A percentile compares a stretch with the other conserved stretches of the same genome.
These are phyloP conservation scores for Phrynosoma platyrhinos DNA, from an alignment of 2,113 vertebrate species.

Conservation along the genomic window DNA sequence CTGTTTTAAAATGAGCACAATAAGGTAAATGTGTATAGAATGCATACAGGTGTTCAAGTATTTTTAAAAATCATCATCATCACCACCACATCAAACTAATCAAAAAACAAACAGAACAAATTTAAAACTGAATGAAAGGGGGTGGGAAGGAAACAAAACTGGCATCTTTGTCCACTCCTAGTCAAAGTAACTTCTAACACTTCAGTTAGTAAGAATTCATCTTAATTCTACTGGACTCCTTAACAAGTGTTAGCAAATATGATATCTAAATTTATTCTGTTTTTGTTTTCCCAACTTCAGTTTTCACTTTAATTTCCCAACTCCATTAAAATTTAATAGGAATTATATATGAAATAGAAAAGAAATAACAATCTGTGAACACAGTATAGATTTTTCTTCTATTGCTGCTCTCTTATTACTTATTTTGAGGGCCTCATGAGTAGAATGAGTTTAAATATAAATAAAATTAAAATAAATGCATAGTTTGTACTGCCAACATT, in stretches of 20 bases:
- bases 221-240: neutral
- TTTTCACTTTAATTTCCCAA: neutral
- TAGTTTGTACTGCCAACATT: neutral
- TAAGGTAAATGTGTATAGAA: too few species aligned
- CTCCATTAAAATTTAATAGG: neutral
- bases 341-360: constrained; percentile 13
- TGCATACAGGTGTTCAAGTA: too few species aligned
- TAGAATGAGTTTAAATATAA: neutral
- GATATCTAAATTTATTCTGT: neutral
- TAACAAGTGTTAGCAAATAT: neutral
- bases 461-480: neutral
- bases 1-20: too few species aligned
- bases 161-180: neutral
- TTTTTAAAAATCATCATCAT: too few species aligned
- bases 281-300: constrained; percentile 3
- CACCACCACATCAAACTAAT: too few species aligned
- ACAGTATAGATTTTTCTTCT: constrained; percentile 16
- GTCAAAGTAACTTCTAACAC: neutral
- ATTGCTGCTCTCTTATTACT: neutral
- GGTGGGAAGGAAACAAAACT: neutral
- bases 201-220: neutral
- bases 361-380: constrained; percentile 31
- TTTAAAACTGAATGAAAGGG: too few species aligned
- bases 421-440: too few species aligned
- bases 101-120: too few species aligned